Conservation (phyloP, 2,888 invertebrate species). For the Tetranychus truncatus region DNA sequence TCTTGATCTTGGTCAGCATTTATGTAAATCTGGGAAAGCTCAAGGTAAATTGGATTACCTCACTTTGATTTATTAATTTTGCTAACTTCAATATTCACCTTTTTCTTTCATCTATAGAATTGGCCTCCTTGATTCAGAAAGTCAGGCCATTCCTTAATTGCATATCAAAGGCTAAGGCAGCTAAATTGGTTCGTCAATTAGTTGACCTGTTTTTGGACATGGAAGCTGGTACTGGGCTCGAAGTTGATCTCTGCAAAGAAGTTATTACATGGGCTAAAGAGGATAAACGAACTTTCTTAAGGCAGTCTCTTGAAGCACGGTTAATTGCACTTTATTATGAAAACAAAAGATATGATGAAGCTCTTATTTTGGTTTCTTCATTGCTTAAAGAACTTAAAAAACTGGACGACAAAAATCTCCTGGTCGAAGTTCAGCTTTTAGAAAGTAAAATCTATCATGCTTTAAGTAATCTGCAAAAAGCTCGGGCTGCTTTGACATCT, state of each 20-base stretch:
- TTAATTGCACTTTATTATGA: conserved; percentile 86
- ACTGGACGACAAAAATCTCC: conserved; percentile 90
- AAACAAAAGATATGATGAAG: conserved; percentile 70
- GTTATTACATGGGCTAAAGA: conserved; percentile 99
- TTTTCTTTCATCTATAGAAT: conserved; percentile 29
- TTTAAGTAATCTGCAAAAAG: conserved; percentile 84
- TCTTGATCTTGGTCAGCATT: conserved; percentile 69
- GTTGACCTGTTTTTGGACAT: conserved; percentile 94
- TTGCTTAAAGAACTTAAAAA: conserved; percentile 89
- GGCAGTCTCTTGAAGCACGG: conserved; percentile 86
- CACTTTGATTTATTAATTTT: neutral
- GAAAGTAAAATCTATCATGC: conserved; percentile 98
- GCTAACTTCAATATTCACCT: neutral
- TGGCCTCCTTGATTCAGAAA: conserved; percentile 62
- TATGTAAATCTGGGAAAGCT: conserved; percentile 81
- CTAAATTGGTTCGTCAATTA: conserved; percentile 83
- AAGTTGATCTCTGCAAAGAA: conserved; percentile 49
- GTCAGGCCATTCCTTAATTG: conserved; percentile 82
- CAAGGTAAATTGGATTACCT: conserved; percentile 38
- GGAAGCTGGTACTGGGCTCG: conserved; percentile 86
- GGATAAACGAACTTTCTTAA: conserved; percentile 84
- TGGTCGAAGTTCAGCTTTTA: conserved; percentile 91
- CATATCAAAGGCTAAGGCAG: conserved; percentile 97
- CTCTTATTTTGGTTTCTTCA: conserved; percentile 48
- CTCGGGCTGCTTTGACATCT: conserved; percentile 85